phyloP scores from a whole-genome alignment of 2,797 vertebrate species.

The Clamator glandarius region DNA sequence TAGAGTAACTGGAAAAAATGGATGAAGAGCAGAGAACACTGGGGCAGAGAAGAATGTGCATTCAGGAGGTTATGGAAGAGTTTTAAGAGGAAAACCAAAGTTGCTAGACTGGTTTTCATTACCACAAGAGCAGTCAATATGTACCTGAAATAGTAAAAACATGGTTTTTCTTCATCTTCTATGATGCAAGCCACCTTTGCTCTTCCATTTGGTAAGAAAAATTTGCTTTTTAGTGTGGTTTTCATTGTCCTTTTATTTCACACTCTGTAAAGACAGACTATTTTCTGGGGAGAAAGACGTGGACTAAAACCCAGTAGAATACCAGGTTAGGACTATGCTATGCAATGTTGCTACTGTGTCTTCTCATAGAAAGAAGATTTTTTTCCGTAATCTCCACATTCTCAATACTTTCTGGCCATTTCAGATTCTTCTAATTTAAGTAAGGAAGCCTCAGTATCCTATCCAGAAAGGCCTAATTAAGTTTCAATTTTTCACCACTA shows the following conservation, averaged over 20 bases:
- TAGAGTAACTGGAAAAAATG: not conserved
- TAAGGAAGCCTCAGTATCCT: not conserved
- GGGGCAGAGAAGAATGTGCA: not conserved
- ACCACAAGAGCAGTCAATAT: not conserved
- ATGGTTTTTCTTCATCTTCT: not conserved
- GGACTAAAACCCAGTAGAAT: not conserved
- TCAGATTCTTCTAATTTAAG: too few species aligned
- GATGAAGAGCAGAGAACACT: not conserved
- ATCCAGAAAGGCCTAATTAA: not conserved
- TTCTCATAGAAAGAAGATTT: not conserved
- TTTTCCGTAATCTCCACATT: not conserved
- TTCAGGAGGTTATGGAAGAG: not conserved
- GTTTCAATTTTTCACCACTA: not conserved
- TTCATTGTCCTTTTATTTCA: not conserved
- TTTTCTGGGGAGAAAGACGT: not conserved
- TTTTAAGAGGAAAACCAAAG: not conserved
- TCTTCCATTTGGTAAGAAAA: not conserved
- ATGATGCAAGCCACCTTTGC: not conserved
- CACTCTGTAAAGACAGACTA: not conserved
- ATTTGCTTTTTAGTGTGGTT: not conserved
- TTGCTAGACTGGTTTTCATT: not conserved
- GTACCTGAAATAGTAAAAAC: not conserved
- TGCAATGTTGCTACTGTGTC: too few species aligned
- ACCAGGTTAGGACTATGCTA: not conserved
- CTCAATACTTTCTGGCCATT: not conserved